phyloP scores from a whole-genome alignment of 2,113 vertebrate species.

The Pelmatolapia mariae region DNA sequence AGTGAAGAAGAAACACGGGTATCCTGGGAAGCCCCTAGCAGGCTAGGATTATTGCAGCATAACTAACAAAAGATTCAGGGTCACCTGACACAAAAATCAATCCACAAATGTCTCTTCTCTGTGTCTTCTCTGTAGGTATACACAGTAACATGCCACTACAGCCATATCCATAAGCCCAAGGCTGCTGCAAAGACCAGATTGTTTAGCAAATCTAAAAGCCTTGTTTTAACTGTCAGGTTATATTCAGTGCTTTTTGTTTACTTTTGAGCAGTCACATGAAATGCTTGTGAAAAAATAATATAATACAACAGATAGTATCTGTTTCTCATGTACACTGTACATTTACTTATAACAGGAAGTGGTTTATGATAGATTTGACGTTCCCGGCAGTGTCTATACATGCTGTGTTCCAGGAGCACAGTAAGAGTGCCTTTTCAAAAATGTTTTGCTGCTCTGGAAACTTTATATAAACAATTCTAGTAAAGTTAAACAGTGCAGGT shows the following conservation, averaged over 20 bases:
- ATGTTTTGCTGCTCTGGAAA: not conserved
- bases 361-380: not conserved
- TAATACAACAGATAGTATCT: not conserved
- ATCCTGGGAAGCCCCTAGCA: not conserved
- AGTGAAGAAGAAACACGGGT: not conserved
- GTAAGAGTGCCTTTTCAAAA: not conserved
- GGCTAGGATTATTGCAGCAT: not conserved
- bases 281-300: not conserved
- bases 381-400: not conserved
- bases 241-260: not conserved
- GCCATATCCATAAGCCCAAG: not conserved
- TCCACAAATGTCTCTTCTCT: not conserved
- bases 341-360: not conserved
- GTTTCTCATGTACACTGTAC: not conserved
- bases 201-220: not conserved
- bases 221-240: not conserved
- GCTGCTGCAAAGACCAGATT: not conserved
- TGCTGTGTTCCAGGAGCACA: not conserved
- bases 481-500: not conserved
- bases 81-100: not conserved
- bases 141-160: not conserved
- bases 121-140: not conserved
- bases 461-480: constrained; percentile 1
- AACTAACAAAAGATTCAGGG: not conserved
- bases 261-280: not conserved